These are phyloP conservation scores for Peromyscus maniculatus DNA, from an alignment of 2,113 vertebrate genomes.

Conservation along the genomic window DNA sequence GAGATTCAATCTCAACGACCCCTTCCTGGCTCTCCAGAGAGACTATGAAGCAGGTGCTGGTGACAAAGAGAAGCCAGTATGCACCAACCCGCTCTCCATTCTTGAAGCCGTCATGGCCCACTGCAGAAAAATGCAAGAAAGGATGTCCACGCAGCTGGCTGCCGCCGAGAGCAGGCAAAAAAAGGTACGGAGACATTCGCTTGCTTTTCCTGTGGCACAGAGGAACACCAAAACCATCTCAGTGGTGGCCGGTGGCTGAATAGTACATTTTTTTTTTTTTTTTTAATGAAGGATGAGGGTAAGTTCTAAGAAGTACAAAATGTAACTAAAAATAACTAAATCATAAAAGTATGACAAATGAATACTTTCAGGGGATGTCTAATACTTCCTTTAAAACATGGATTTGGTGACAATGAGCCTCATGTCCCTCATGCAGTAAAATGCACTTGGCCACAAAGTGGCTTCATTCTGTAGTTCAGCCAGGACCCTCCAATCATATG, in stretches of 20 bases:
- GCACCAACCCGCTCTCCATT: conserved; percentile 96
- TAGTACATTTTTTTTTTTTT: conserved; percentile 14
- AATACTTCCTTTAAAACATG: conserved; percentile 30
- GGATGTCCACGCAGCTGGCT: conserved; percentile 96
- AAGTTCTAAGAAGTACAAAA: not conserved
- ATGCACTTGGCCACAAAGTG: not conserved
- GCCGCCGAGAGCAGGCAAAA: conserved; percentile 97
- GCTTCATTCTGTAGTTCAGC: fast-evolving
- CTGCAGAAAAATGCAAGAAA: conserved; percentile 99
- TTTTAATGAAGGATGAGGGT: not conserved
- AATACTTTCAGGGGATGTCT: not conserved
- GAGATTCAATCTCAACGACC: conserved; percentile 97
- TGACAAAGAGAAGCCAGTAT: conserved; percentile 93
- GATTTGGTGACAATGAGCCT: not conserved
- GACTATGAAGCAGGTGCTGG: conserved; percentile 93
- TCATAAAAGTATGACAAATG: conserved; percentile 8
- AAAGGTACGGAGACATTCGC: conserved; percentile 89
- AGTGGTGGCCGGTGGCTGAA: not conserved
- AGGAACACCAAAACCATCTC: not conserved
- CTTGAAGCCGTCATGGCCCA: conserved; percentile 98
- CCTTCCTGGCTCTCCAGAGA: conserved; percentile 98
- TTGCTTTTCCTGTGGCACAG: not conserved
- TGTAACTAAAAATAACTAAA: not conserved
- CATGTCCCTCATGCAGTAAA: not conserved
- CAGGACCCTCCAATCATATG: not conserved